phyloP scores from a whole-genome alignment of 2,113 vertebrate species.

The Noturus placidus region DNA sequence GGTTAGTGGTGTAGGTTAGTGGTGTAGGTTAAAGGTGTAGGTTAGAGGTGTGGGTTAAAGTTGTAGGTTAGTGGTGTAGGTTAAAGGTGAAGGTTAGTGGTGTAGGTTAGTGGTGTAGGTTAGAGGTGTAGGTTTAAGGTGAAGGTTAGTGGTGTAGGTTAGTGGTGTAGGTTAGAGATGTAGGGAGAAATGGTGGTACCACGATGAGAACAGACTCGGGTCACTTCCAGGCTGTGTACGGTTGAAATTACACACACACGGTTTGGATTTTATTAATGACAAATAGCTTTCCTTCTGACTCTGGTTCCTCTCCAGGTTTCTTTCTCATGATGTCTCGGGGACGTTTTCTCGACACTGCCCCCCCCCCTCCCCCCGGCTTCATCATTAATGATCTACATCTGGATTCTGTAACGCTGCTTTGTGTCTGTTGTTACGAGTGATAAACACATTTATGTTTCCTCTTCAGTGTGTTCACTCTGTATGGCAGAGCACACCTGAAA shows the following conservation, averaged over 20 bases:
- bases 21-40: neutral
- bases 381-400: neutral
- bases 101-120: neutral
- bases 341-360: neutral
- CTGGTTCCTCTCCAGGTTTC: neutral
- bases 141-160: neutral
- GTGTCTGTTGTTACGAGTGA: neutral
- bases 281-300: neutral
- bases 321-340: neutral
- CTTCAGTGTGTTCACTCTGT: neutral
- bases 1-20: neutral
- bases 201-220: neutral
- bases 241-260: neutral
- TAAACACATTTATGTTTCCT: neutral
- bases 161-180: neutral
- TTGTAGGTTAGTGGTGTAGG: neutral
- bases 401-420: neutral
- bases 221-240: neutral
- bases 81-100: no score
- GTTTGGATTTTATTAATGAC: neutral
- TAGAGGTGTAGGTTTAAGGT: no score
- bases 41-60: no score
- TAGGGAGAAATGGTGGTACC: no score
- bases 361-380: neutral
- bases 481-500: neutral